Evolutionary conservation across 2,797 vertebrate genomes (phyloP).

Genomic region (Macrochelys suwanniensis): DNA sequence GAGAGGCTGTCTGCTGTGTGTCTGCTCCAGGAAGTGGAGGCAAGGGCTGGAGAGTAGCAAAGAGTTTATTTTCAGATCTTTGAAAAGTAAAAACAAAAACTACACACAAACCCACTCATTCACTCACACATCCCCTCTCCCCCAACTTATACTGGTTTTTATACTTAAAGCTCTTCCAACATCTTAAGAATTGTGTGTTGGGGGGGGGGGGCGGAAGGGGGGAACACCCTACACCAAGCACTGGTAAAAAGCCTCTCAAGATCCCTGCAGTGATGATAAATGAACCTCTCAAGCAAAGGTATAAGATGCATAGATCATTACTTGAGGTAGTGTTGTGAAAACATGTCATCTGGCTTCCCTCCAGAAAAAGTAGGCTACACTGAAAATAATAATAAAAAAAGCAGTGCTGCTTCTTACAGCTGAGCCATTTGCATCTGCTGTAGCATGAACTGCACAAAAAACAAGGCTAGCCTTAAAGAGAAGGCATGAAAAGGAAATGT

Average conservation of each 20-base stretch:
- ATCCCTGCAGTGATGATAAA: not conserved
- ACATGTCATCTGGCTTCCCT: not conserved
- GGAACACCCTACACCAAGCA: not conserved
- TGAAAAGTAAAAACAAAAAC: conserved; percentile 44
- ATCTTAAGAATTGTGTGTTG: not conserved
- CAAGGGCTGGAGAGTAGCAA: not conserved
- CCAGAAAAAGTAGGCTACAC: not conserved
- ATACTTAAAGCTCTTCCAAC: not conserved
- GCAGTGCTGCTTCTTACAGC: not conserved
- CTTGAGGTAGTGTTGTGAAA: not conserved
- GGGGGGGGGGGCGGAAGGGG: not conserved
- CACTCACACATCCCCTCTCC: not conserved
- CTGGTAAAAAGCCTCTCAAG: not conserved
- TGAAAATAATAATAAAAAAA: not conserved
- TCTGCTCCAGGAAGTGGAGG: conserved; percentile 53
- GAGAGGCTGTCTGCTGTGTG: not conserved
- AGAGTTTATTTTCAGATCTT: conserved; percentile 59
- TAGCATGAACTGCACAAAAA: not conserved
- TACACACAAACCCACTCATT: not conserved
- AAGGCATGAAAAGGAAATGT: not conserved
- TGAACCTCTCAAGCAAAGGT: fast-evolving
- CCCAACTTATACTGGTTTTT: not conserved
- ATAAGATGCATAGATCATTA: not conserved
- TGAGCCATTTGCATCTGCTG: no score
- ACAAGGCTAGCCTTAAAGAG: not conserved